phyloP scores from a whole-genome alignment of 92 coral and sea anemone genomes.

The Parazoanthus darwini region DNA sequence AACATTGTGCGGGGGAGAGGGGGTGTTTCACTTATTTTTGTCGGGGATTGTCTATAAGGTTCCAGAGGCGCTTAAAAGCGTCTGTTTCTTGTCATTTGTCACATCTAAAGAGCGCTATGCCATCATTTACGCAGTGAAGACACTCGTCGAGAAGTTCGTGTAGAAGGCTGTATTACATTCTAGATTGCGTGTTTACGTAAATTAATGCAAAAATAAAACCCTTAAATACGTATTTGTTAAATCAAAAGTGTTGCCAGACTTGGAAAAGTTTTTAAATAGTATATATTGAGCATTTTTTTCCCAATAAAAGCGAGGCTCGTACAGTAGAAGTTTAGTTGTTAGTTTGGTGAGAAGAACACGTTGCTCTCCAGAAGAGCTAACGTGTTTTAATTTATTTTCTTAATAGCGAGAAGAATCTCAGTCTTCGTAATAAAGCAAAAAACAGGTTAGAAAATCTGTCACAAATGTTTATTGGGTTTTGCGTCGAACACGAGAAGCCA shows the following conservation, averaged over 20 bases:
- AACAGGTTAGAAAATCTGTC: slow-evolving; percentile 3
- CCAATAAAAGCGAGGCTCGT: background rate
- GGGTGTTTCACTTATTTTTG: no score
- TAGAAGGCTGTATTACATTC: background rate
- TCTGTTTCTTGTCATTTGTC: no score
- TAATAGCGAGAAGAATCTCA: slow-evolving; percentile 46
- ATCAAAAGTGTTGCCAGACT: background rate
- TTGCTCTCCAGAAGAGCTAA: slow-evolving; percentile 8
- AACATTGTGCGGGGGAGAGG: no score
- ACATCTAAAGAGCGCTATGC: background rate
- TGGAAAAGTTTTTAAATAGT: slow-evolving; percentile 8
- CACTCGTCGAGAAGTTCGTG: slow-evolving; percentile 11
- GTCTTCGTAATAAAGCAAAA: slow-evolving; percentile 26
- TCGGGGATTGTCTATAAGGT: no score
- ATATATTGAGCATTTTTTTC: slow-evolving; percentile 10
- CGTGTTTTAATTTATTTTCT: slow-evolving; percentile 20
- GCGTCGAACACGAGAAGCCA: slow-evolving; percentile 11
- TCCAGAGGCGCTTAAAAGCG: no score
- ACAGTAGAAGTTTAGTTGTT: background rate
- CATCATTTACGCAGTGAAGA: slow-evolving; percentile 5
- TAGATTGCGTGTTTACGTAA: slow-evolving; percentile 7
- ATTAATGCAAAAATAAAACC: slow-evolving; percentile 4
- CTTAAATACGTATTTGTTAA: background rate
- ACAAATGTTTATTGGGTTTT: slow-evolving; percentile 5
- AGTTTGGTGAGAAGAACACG: slow-evolving; percentile 10